phyloP scores from a whole-genome alignment of 2,888 invertebrate species.

The Nephrotoma flavescens region DNA sequence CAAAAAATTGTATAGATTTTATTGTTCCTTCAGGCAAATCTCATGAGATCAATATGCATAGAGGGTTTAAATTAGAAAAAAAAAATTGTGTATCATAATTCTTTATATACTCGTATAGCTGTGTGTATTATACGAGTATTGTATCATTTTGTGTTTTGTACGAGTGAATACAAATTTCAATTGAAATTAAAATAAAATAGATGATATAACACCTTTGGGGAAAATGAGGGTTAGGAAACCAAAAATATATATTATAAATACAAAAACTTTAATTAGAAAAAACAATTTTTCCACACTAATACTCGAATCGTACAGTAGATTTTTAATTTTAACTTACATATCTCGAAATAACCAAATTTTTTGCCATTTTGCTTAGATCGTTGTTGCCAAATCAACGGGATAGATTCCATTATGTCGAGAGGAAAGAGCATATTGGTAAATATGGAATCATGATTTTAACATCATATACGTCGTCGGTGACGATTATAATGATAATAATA shows the following conservation, averaged over 20 bases:
- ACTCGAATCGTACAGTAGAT: background rate
- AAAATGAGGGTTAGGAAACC: background rate
- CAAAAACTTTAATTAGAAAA: background rate
- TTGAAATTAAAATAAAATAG: background rate
- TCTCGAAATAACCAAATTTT: background rate
- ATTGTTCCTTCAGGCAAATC: background rate
- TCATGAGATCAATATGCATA: background rate
- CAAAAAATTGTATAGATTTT: background rate
- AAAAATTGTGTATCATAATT: background rate
- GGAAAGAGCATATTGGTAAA: background rate
- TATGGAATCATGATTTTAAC: background rate
- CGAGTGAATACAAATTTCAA: background rate
- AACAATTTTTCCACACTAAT: background rate
- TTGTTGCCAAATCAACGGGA: background rate
- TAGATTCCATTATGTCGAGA: background rate
- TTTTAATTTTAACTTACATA: background rate
- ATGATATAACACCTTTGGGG: background rate
- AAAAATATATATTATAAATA: background rate
- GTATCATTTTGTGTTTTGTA: background rate
- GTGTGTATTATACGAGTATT: background rate
- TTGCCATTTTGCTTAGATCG: too few species aligned
- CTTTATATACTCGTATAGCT: background rate
- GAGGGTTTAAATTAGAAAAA: background rate
- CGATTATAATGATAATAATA: background rate
- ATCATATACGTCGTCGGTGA: background rate